These are phyloP conservation scores for Rhaphigaster nebulosa DNA, from an alignment of 2,888 invertebrate genomes.

Conservation along the genomic window DNA sequence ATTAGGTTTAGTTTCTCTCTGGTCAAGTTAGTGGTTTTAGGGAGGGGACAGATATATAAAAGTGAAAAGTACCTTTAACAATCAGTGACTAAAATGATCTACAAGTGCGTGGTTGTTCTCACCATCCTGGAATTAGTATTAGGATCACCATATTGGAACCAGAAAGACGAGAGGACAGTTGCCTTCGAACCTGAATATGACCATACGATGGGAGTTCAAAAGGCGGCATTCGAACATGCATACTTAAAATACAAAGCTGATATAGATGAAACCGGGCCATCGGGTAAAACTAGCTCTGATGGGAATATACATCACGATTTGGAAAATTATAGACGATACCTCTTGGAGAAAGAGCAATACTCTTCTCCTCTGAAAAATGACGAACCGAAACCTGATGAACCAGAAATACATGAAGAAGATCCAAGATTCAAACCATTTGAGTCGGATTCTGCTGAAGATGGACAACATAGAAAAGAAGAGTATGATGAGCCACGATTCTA, in stretches of 20 bases:
- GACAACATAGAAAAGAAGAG: neutral
- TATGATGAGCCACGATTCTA: neutral
- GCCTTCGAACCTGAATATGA: slow-evolving; percentile 68
- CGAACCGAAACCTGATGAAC: neutral
- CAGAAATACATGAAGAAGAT: neutral
- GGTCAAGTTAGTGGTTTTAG: neutral
- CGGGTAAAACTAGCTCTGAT: slow-evolving; percentile 72
- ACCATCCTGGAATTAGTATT: neutral
- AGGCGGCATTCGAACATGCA: neutral
- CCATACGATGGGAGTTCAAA: slow-evolving; percentile 67
- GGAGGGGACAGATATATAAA: neutral
- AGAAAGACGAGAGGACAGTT: neutral
- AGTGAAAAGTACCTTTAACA: neutral
- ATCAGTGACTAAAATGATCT: neutral
- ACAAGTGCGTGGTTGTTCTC: neutral
- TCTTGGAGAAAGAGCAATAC: neutral
- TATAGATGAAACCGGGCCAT: neutral
- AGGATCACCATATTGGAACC: neutral
- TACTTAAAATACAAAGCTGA: neutral
- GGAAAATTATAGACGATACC: neutral
- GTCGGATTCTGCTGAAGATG: neutral
- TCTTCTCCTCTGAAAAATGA: neutral
- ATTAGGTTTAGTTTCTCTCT: neutral
- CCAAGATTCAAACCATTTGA: neutral
- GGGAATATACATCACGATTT: neutral